Percentiles rank a stretch among this genome's conserved stretches.
Conservation (phyloP, 2,797 vertebrate species). For the Microctenopoma lineatum region DNA sequence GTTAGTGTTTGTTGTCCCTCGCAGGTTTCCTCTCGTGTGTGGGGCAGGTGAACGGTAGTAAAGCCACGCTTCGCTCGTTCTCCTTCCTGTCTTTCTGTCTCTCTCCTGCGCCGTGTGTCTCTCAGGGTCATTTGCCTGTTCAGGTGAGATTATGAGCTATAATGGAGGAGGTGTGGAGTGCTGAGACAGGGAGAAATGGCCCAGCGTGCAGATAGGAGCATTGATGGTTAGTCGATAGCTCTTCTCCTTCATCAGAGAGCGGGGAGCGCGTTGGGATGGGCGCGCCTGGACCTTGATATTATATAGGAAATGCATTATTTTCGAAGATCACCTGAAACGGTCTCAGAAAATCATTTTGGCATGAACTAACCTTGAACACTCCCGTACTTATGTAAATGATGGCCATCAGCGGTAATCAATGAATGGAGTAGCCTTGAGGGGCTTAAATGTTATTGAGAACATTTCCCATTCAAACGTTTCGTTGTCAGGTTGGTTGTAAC, state of each 20-base stretch:
- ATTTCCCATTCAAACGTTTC: conserved; percentile 55
- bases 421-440: conserved; percentile 70
- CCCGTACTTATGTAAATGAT: conserved; percentile 77
- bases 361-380: conserved; percentile 81
- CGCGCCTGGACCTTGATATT: conserved; percentile 79
- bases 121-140: conserved; percentile 86
- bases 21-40: not conserved
- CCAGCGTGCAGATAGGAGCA: conserved; percentile 84
- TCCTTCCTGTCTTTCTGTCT: not conserved
- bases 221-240: conserved; percentile 94
- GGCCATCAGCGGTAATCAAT: conserved; percentile 76
- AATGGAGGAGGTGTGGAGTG: conserved; percentile 85
- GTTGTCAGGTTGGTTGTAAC: conserved; percentile 47
- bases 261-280: conserved; percentile 54
- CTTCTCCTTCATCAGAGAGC: conserved; percentile 73
- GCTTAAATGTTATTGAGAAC: conserved; percentile 63
- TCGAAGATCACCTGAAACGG: conserved; percentile 76
- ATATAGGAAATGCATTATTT: conserved; percentile 84
- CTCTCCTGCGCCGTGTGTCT: conserved; percentile 45
- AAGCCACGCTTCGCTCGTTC: conserved; percentile 35
- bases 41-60: conserved; percentile 35
- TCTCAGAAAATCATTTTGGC: conserved; percentile 72
- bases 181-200: conserved; percentile 92
- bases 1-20: not conserved
- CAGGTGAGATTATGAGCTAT: conserved; percentile 84